Base-by-base conservation (phyloP, 2,113 vertebrate species). In the Limanda limanda region DNA sequence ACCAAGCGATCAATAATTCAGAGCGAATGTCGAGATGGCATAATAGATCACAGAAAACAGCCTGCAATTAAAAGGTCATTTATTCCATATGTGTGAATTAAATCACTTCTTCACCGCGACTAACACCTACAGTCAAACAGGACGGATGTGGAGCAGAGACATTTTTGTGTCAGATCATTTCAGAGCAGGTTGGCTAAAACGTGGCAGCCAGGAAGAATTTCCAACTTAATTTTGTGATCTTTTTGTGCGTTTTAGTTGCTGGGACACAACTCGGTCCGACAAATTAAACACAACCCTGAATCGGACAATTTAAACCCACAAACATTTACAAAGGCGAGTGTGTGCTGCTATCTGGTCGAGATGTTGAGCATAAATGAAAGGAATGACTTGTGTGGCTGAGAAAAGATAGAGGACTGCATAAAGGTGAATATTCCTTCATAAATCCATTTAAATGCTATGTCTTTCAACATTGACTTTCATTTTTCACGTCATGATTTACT, bases 1-100 rank as follows among this genome's bases (percentile, higher is more conserved):
- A 92, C 92, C 89, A 92, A 62, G 24, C 3, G 2, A 81, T 93
- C 76, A 92, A 92, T 92, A 90, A 93, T 93, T 88, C 84, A 93
- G 17, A 27, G 37, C 7, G 0, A 58, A 70, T 47, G 86, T 84
- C 66, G 59, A 80, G 63, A 77, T 82, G 84, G 79, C 78, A 90
- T 85, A 88, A 88, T 86, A 66, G 66, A 70, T 70, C 78, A 82
- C 31, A 69, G 74, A 62, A 71, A 92, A 79, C 85, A 77, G 63
- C 31, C 23, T 58, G 74, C 24, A 75, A 88, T 86, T 76, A 81
- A 85, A 75, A 88, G 64, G 81, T 62, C 64, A 54, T 74, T 78
- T 87, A 69, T 54, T 85, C 35, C 47, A 48, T 63, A 51, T 35
- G 59, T 76, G 83, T 71, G 55, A 77, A 71, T 58, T 14, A 17